phyloP scores from a whole-genome alignment of 2,888 invertebrate genomes.

The Mythimna loreyi region DNA sequence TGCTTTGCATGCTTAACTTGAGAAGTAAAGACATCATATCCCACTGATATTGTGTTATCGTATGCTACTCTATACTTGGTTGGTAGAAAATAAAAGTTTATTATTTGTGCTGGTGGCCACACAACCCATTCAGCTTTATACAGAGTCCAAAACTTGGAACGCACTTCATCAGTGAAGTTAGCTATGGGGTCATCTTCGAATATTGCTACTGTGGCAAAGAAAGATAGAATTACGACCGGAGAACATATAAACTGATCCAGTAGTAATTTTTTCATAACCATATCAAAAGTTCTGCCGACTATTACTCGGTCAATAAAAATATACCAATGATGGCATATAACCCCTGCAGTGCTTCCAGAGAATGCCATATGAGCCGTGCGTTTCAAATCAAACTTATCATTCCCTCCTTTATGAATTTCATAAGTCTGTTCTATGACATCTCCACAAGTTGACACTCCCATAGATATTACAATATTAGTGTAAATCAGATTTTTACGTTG shows the following conservation, averaged over 20 bases:
- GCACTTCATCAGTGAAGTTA: conserved; percentile 93
- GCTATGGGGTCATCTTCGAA: conserved; percentile 92
- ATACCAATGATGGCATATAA: conserved; percentile 97
- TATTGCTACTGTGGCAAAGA: conserved; percentile 94
- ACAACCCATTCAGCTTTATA: conserved; percentile 97
- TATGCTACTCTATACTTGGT: conserved; percentile 96
- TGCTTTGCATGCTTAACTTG: conserved; percentile 92
- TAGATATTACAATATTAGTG: conserved; percentile 95
- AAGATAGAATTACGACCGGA: conserved; percentile 94
- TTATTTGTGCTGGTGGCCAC: conserved; percentile 97
- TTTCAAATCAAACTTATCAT: conserved; percentile 89
- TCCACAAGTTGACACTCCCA: conserved; percentile 94
- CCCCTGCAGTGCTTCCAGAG: conserved; percentile 94
- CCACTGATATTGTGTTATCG: conserved; percentile 96
- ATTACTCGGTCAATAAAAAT: conserved; percentile 93
- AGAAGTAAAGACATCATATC: conserved; percentile 96
- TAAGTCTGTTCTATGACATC: conserved; percentile 95
- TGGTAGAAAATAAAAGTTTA: conserved; percentile 97
- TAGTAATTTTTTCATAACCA: conserved; percentile 94
- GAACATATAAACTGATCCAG: conserved; percentile 96
- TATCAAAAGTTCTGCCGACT: conserved; percentile 92
- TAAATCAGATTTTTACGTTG: conserved; percentile 92
- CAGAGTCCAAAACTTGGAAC: conserved; percentile 94
- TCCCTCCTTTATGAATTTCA: conserved; percentile 91
- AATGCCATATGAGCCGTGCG: conserved; percentile 95